Conservation (phyloP, 1,140 invertebrate species). For the Drosophila oshimai region DNA sequence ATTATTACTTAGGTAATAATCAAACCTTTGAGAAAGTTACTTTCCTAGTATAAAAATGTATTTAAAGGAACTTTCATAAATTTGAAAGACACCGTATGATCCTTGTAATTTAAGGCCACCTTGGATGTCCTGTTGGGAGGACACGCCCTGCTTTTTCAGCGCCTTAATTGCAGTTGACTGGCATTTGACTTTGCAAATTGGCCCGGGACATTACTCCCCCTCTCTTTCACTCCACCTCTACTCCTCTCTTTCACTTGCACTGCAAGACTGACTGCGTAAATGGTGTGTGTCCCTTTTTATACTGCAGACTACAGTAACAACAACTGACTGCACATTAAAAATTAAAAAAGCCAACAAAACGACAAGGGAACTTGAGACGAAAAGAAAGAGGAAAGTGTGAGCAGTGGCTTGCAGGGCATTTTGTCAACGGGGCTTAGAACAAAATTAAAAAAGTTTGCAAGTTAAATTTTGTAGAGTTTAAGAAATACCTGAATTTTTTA, state of each 20-base stretch:
- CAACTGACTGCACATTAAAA: slow-evolving; percentile 78
- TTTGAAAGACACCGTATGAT: neutral
- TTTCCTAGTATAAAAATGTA: too few species aligned
- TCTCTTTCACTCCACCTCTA: neutral
- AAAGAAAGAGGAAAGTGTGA: neutral
- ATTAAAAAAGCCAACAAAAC: slow-evolving; percentile 68
- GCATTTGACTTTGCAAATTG: slow-evolving; percentile 79
- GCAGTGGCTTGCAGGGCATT: neutral
- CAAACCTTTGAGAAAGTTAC: too few species aligned
- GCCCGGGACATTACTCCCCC: slow-evolving; percentile 28
- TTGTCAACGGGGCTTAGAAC: neutral
- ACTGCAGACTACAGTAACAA: slow-evolving; percentile 26
- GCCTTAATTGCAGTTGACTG: slow-evolving; percentile 78
- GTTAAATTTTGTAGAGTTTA: too few species aligned
- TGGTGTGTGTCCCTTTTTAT: slow-evolving; percentile 62
- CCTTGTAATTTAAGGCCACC: neutral
- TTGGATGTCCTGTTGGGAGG: neutral
- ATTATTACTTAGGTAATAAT: too few species aligned
- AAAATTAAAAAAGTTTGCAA: too few species aligned
- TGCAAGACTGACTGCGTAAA: slow-evolving; percentile 60
- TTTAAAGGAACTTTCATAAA: neutral
- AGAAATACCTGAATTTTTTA: too few species aligned
- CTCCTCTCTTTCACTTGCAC: neutral
- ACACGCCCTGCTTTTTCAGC: slow-evolving; percentile 27
- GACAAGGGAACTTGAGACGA: slow-evolving; percentile 21